A percentile compares a stretch with the other conserved stretches of the same genome.
phyloP scores from a whole-genome alignment of 2,113 vertebrate species.

The Paracyprichromis sp. region DNA sequence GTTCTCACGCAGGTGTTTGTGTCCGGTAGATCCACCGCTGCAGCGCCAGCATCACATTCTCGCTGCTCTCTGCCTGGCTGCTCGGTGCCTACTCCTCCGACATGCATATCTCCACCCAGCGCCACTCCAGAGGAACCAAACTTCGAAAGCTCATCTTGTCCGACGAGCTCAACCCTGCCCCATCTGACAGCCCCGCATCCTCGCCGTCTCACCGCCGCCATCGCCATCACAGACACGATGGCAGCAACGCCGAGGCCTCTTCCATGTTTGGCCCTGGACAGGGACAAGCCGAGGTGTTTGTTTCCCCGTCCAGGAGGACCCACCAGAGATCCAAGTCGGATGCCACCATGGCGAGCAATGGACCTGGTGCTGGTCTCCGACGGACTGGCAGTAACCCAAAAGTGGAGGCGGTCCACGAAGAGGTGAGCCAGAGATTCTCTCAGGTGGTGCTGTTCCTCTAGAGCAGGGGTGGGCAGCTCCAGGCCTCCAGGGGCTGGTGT shows the following conservation, averaged over 20 bases:
- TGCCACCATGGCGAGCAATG: conserved; percentile 79
- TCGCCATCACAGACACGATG: conserved; percentile 34
- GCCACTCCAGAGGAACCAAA: conserved; percentile 90
- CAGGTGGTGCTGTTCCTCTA: not conserved
- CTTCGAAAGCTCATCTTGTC: conserved; percentile 89
- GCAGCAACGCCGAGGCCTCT: conserved; percentile 9
- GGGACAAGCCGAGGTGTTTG: conserved; percentile 45
- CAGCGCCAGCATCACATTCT: conserved; percentile 88
- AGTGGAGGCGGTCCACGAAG: conserved; percentile 85
- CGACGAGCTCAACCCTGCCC: conserved; percentile 81
- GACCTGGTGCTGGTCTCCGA: conserved; percentile 70
- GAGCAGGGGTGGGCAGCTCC: not conserved
- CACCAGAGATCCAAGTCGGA: conserved; percentile 97
- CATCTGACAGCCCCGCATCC: not conserved
- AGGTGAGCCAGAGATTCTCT: conserved; percentile 63
- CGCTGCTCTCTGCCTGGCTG: conserved; percentile 87
- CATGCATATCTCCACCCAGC: conserved; percentile 98
- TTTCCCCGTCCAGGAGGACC: conserved; percentile 86
- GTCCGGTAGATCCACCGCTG: conserved; percentile 79
- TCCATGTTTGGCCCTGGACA: conserved; percentile 5
- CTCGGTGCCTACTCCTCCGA: conserved; percentile 91
- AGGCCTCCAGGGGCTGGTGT: not conserved
- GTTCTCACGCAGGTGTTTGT: not conserved
- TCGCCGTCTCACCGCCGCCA: conserved; percentile 21
- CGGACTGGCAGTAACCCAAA: conserved; percentile 92